phyloP scores from a whole-genome alignment of 2,888 invertebrate species.

The Noctua comes region DNA sequence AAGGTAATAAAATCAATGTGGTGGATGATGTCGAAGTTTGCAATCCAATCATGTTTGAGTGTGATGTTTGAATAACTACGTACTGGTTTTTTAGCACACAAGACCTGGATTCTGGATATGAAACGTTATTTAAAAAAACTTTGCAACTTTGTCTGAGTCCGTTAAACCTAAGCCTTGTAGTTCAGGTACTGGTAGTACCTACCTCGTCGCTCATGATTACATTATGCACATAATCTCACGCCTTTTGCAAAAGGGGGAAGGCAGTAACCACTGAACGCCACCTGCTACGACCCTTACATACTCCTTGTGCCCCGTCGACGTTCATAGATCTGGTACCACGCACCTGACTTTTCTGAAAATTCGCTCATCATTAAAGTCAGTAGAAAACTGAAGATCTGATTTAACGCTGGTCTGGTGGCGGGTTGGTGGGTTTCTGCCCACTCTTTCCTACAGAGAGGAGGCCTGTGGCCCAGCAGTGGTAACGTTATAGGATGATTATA shows the following conservation, averaged over 20 bases:
- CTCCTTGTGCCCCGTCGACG: not conserved
- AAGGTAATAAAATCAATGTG: constrained; percentile 31
- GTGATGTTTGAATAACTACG: constrained; percentile 4
- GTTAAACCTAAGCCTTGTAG: not conserved
- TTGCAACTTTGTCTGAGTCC: too few species aligned
- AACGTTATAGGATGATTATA: not conserved
- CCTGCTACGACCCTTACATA: too few species aligned
- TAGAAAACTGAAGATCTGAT: not conserved
- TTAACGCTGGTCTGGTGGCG: not conserved
- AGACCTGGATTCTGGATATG: not conserved
- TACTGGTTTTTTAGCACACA: not conserved
- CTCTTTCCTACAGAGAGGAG: not conserved
- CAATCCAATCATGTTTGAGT: constrained; percentile 14
- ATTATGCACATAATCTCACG: not conserved
- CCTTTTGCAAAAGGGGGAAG: not conserved
- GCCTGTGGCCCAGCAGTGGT: not conserved
- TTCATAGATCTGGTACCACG: not conserved
- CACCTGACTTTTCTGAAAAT: not conserved
- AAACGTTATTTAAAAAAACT: not conserved
- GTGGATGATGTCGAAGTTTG: constrained; percentile 18
- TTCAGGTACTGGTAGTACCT: not conserved
- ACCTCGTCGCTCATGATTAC: not conserved
- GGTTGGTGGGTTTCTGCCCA: not conserved
- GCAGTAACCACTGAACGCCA: not conserved
- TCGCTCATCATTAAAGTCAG: not conserved